A percentile compares a stretch with the other conserved stretches of the same genome.
phyloP scores from a whole-genome alignment of 2,888 invertebrate species.

The Nephrotoma guestfalica region DNA sequence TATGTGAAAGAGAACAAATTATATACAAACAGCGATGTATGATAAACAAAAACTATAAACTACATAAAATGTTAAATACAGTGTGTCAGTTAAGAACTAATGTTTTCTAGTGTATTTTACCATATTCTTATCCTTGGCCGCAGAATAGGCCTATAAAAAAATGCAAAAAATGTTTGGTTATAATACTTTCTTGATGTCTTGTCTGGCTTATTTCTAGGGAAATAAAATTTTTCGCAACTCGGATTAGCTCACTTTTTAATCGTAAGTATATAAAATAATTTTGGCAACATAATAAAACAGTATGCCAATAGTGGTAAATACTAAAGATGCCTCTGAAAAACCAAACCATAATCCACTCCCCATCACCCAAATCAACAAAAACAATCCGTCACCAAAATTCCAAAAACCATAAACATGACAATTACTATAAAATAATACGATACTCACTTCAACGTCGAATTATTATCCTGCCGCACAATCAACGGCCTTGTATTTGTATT shows the following conservation, averaged over 20 bases:
- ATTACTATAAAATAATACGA: neutral
- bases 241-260: too few species aligned
- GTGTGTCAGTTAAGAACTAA: neutral
- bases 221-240: too few species aligned
- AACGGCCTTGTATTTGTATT: slow-evolving; percentile 38
- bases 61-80: neutral
- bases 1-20: neutral
- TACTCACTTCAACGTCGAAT: slow-evolving; percentile 69
- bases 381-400: neutral
- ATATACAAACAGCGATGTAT: neutral
- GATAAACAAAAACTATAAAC: neutral
- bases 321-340: neutral
- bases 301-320: too few species aligned
- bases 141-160: slow-evolving; percentile 61
- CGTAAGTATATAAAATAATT: too few species aligned
- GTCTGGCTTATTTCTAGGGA: too few species aligned
- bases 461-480: slow-evolving; percentile 57
- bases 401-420: neutral
- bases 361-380: neutral
- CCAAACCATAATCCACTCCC: neutral
- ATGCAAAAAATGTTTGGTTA: neutral
- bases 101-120: slow-evolving; percentile 38
- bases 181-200: neutral
- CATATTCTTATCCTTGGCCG: slow-evolving; percentile 86
- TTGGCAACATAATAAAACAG: too few species aligned